Base-by-base conservation (phyloP, 1,140 invertebrate species). In the Palaemon carinicauda region DNA sequence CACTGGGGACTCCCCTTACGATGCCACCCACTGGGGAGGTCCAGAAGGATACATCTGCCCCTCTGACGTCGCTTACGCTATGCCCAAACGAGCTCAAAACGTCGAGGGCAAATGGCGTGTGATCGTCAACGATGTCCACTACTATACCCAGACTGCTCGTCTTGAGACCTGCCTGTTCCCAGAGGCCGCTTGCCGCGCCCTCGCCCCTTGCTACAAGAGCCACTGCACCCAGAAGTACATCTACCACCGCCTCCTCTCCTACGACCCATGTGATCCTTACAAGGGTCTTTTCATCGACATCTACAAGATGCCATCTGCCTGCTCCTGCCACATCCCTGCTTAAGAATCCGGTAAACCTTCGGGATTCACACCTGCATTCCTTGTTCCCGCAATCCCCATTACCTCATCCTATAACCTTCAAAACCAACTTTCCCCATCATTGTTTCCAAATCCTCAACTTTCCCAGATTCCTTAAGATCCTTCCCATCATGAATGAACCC, bases 21-120 rank as follows among this genome's bases (percentile, higher is more conserved):
- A 89, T 80, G 80, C 41, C 73, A 84, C 88, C 41, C 89, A 89
- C 89, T 90, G 90, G 90, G 82, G 78, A 19, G 90, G 90, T 19
- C 89, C 89, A 7, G 90, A 89, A 77, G 91, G 91, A 7, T 92
- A 90, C 77, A 89, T 91, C 51, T 92, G 91, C 86, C 91, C 91
- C 19, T 91, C 91, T 0, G 90, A 92, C 82, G 90, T 92, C 0
- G 77, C 89, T 17, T 92, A 92, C 74, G 91, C 88, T 21, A 87
- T 82, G 82, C 91, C 91, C 9, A 90, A 90, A 77, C 75, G 91
- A 12, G 91, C 91, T n/a, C 83, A 81, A 73, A 90, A 91, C 77
- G 89, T 89, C 0, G 88, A 90, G 53, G 90, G 90, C 60, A 82
- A 90, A 82, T 91, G 90, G 90, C 82, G 90, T 27, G 91, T 90